Base-by-base conservation (phyloP, 2,113 vertebrate genomes). In the Cricetomys ansorgei region DNA sequence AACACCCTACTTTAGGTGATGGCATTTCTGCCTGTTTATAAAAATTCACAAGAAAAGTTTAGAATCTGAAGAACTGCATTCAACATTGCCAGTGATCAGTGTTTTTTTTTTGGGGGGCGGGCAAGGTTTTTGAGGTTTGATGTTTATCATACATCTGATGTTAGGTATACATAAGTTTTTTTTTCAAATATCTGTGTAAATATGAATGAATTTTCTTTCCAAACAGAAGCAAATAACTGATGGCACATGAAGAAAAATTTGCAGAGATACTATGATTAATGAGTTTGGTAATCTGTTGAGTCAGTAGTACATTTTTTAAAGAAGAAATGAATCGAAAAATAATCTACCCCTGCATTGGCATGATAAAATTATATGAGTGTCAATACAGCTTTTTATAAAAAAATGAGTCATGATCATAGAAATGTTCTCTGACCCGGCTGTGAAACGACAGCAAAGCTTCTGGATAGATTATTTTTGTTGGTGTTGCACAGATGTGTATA, bases 401-500 rank as follows among this genome's bases (percentile, higher is more conserved):
- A 98, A 98, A 96, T 97, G 92, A 97, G 93, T 96, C 97, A 97
- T 97, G 96, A 96, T 97, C 94, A 97, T 97, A 97, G 45, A 94
- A 97, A 97, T 97, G 79, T 97, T 96, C 93, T 97, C 97, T 94
- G 73, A 96, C 81, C 96, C 69, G 95, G 67, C 96, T 96, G 83
- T 98, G 97, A 97, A 98, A 97, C 93, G 96, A 85, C 80, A 98
- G 94, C 97, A 98, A 98, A 97, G 75, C 97, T 98, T 98, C 96
- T 67, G 83, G 94, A 95, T 98, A 81, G 91, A 94, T 98, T 92
- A 91, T 90, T 83, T 98, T 98, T 98, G 97, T 95, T 98, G 96
- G 84, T 97, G 97, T 98, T 97, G 50, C 98, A 97, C 98, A 98
- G 98, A 98, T 98, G 98, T 98, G 91, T 96, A 96, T 98, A 98